Conservation (phyloP, 2,113 vertebrate species). For the Melanerpes aurifrons region DNA sequence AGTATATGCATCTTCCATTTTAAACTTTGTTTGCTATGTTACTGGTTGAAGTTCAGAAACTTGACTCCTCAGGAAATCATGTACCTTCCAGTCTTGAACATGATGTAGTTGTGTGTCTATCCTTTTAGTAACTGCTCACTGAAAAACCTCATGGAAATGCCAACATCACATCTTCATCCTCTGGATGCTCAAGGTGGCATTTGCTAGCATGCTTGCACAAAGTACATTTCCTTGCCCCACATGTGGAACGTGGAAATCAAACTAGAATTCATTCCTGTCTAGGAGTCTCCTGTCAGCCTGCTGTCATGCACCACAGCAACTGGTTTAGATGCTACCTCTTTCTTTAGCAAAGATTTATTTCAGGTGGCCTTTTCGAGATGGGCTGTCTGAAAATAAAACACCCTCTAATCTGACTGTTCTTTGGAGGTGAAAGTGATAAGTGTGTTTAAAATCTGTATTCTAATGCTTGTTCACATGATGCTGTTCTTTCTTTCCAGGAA, state of each 20-base stretch:
- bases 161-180: neutral
- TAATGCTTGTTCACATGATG: neutral
- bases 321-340: neutral
- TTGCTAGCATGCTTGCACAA: neutral
- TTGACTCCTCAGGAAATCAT: neutral
- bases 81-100: neutral
- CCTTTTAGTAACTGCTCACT: neutral
- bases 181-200: neutral
- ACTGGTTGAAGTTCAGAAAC: neutral
- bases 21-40: neutral
- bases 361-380: neutral
- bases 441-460: neutral
- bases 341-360: neutral
- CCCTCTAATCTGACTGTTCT: neutral
- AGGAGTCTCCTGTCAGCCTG: neutral
- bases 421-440: neutral
- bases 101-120: neutral
- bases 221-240: neutral
- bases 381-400: neutral
- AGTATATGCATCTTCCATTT: too few species aligned
- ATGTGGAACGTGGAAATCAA: neutral
- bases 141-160: neutral
- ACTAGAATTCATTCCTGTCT: neutral
- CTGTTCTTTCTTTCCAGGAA: neutral
- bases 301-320: neutral